Conservation (phyloP, 2,113 vertebrate genomes). For the Manacus vitellinus region DNA sequence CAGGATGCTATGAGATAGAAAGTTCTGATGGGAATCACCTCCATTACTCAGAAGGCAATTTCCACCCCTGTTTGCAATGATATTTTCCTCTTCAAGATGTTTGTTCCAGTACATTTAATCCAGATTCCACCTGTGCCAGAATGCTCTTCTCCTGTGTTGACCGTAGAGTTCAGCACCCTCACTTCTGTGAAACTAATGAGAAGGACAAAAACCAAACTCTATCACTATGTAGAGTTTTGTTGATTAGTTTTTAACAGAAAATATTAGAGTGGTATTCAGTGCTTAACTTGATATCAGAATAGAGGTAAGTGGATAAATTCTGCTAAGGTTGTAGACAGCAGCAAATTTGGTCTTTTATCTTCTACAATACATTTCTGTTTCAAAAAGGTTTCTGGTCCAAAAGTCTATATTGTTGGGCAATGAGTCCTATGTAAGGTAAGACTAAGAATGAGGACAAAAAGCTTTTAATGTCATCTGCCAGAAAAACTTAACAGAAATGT, state of each 20-base stretch:
- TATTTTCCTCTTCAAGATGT: background rate
- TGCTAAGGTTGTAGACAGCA: background rate
- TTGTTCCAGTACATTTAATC: background rate
- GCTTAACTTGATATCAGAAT: background rate
- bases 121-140: background rate
- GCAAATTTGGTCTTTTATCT: background rate
- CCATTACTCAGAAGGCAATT: background rate
- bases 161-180: background rate
- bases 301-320: background rate
- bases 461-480: background rate
- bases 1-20: background rate
- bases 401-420: rapidly evolving
- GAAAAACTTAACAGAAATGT: background rate
- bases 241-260: background rate
- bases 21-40: background rate
- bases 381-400: background rate
- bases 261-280: background rate
- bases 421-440: background rate
- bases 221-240: background rate
- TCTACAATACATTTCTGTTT: background rate
- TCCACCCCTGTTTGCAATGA: background rate
- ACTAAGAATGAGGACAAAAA: background rate
- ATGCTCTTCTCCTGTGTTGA: background rate
- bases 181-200: background rate
- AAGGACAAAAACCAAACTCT: background rate